Percentiles rank a stretch among this genome's conserved stretches.
phyloP scores from a whole-genome alignment of 92 coral and sea anemone species.

The Palythoa grandis region DNA sequence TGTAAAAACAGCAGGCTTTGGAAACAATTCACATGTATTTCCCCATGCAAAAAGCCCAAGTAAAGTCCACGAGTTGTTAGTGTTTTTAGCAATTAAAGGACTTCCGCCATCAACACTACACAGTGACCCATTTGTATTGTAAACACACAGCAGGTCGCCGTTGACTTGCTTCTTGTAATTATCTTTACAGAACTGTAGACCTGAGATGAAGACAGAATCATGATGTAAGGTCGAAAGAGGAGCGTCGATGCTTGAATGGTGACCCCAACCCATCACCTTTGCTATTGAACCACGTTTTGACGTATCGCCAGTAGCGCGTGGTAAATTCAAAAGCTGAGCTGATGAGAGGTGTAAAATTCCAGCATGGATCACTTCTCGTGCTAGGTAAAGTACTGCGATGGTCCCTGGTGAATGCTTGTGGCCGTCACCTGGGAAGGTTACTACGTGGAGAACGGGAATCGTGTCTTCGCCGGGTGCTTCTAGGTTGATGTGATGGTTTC shows the following conservation, averaged over 20 bases:
- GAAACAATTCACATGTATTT: constrained; percentile 61
- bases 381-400: constrained; percentile 69
- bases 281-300: constrained; percentile 9
- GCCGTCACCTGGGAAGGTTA: constrained; percentile 62
- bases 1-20: constrained; percentile 66
- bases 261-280: constrained; percentile 81
- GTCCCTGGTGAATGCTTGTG: constrained; percentile 53
- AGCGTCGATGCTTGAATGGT: constrained; percentile 50
- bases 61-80: constrained; percentile 48
- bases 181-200: constrained; percentile 51
- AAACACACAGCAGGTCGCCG: constrained; percentile 60
- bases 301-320: constrained; percentile 3
- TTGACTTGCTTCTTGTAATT: constrained; percentile 47
- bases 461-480: constrained; percentile 63
- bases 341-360: constrained; percentile 6
- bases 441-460: constrained; percentile 64
- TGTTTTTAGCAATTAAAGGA: constrained; percentile 61
- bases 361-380: constrained; percentile 62
- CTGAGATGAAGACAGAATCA: constrained; percentile 49
- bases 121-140: constrained; percentile 53
- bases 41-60: constrained; percentile 84
- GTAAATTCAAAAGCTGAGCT: constrained; percentile 29
- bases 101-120: constrained; percentile 83
- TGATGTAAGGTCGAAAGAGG: constrained; percentile 61
- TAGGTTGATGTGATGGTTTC: constrained; percentile 64